Conservation (phyloP, 2,797 vertebrate genomes). For the Telmatherina bonti region DNA sequence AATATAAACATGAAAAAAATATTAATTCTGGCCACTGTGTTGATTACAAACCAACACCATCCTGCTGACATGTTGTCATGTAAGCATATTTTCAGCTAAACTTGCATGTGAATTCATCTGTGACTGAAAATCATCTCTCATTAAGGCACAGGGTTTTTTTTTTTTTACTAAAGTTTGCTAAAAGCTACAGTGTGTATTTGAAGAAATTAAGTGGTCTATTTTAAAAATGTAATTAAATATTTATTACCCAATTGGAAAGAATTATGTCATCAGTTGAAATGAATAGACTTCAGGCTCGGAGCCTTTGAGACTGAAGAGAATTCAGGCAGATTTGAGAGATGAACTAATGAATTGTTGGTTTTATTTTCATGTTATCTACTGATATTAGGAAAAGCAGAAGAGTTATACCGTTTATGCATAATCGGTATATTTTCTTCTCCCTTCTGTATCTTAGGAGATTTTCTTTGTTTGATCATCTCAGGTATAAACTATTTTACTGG, state of each 20-base stretch:
- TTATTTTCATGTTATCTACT: neutral
- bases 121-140: neutral
- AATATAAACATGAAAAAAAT: neutral
- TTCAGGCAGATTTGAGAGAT: neutral
- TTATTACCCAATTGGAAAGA: conserved; percentile 18
- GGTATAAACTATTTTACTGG: neutral
- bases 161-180: conserved; percentile 16
- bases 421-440: neutral
- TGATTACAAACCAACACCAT: neutral
- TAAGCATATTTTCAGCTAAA: conserved; percentile 6
- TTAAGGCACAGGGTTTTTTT: neutral
- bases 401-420: neutral
- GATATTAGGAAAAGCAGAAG: neutral
- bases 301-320: neutral
- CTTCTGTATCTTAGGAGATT: neutral
- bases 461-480: neutral
- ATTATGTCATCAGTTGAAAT: conserved; percentile 16
- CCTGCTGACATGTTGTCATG: neutral
- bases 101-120: neutral
- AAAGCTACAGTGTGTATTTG: conserved; percentile 21
- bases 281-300: conserved; percentile 1
- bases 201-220: conserved; percentile 25
- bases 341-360: neutral
- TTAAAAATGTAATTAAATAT: conserved; percentile 24
- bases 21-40: neutral